Base-by-base conservation (phyloP, 2,113 vertebrate genomes). In the Nesogale talazaci region DNA sequence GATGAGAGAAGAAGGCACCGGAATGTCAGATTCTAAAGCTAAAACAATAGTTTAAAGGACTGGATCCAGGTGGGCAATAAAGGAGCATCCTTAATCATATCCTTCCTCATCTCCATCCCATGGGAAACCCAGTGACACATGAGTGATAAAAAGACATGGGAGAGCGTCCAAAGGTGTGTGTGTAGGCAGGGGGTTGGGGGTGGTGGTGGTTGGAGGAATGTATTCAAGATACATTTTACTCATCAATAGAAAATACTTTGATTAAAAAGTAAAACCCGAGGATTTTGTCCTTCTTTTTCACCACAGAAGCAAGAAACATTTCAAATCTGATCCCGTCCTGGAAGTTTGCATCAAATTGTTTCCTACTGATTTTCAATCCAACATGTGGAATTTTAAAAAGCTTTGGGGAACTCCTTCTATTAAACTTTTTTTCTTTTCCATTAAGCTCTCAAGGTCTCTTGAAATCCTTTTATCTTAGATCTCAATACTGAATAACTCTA, bases 401-500 rank as follows among this genome's bases (percentile, higher is more conserved):
- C 14, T 67, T 95, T 90, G 22, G 23, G 19, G 34, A 80, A 34
- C 16, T 6, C 12, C 9, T 84, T 81, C 25, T 46, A 77, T 1
- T 29, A 1, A 77, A 80, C 31, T 42, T 74, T 81, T 5, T 46
- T 14, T 94, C 79, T 89, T 83, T 93, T 59, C 56, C 38, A 74
- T 89, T 90, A 79, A 86, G 59, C 52, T 90, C 36, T 75, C 52
- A 61, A 17, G 12, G 56, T 88, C 67, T 89, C 72, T 88, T 88
- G 46, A 95, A 93, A 88, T 86, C 25, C 74, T 36, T 3, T 80
- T 90, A 77, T 78, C 77, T n/a, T 63, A 59, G 69, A 83, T 92
- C 19, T 56, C 83, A 52, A 56, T 80, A 31, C 15, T n/a, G 38
- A 90, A 82, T 80, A n/a, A 92, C 12, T 80, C 61, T 92, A 76